Conservation (phyloP, 2,113 vertebrate genomes). For the Bubalus kerabau region DNA sequence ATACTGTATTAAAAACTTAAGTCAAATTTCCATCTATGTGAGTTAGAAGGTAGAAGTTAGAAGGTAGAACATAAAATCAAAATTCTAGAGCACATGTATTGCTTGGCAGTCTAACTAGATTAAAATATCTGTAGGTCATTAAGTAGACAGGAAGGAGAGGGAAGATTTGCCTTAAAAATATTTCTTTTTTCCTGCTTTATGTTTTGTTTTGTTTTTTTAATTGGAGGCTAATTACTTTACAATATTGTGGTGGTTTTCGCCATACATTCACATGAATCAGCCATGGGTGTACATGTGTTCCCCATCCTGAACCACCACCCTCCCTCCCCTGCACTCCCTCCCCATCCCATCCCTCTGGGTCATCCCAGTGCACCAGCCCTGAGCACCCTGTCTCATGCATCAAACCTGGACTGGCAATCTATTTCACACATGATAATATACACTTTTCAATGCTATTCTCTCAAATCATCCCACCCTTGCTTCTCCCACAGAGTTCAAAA, state of each 20-base stretch:
- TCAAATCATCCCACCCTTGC: background rate
- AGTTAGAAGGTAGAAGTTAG: background rate
- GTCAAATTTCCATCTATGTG: background rate
- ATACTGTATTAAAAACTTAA: background rate
- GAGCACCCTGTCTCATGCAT: background rate
- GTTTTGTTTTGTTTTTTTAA: background rate
- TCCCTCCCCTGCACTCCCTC: background rate
- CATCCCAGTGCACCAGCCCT: background rate
- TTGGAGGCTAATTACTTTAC: background rate
- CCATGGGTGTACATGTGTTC: background rate
- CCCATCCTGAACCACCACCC: background rate
- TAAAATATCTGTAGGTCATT: conserved; percentile 83
- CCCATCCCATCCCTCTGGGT: background rate
- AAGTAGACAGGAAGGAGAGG: conserved; percentile 81
- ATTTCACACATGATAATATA: background rate
- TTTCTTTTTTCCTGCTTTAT: conserved; percentile 22
- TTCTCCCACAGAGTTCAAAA: background rate
- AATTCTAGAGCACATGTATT: conserved; percentile 61
- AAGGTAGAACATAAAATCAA: background rate
- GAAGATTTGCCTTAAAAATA: conserved; percentile 67
- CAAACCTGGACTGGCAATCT: background rate
- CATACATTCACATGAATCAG: background rate
- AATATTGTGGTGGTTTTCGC: background rate
- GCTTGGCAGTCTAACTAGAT: conserved; percentile 74
- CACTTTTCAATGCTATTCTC: background rate